Base-by-base conservation (phyloP, 2,113 vertebrate species). In the Hepsetus odoe region DNA sequence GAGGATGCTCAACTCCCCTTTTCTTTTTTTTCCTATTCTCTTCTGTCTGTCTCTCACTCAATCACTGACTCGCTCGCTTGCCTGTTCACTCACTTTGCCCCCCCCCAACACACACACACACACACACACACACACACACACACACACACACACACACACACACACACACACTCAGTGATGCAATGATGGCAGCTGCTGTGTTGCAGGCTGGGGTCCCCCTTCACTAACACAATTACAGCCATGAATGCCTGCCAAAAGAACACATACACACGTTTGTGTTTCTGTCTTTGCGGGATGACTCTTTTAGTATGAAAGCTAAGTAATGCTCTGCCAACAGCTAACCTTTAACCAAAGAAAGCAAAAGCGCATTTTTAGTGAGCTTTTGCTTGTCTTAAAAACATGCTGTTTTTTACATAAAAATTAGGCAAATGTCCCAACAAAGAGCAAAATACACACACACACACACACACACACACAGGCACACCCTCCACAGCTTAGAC, bases 151-250 rank as follows among this genome's bases (percentile, higher is more conserved):
- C 35, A 40, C 71, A 59, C 56, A 77, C 79, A 82, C 84, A 76
- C 82, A 82, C 66, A 79, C 77, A 85, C 84, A 78, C 83, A 83
- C 66, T 71, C 56, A 53, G 74, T 81, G 53, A 82, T 79, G 73
- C 46, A 72, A 76, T 59, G 80, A 46, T 79, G 72, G 72, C 76
- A 79, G 67, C 80, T 82, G 80, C 76, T 26, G 53, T 61, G 78
- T 72, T 55, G 65, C 62, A 66, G 61, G 53, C 46, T 69, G 83
- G 80, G 73, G 58, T 80, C 80, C 80, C 73, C 83, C 69, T 49
- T 62, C 22, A 12, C 64, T 53, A 76, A 83, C 61, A 80, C 59
- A 83, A 61, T 76, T 77, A 72, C 40, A 72, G 28, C 22, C 73
- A 83, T 24, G 5, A 64, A 51, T 14, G 62, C 42, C 76, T 67